Base-by-base conservation (phyloP, 2,797 vertebrate species). In the Linurgus olivaceus region DNA sequence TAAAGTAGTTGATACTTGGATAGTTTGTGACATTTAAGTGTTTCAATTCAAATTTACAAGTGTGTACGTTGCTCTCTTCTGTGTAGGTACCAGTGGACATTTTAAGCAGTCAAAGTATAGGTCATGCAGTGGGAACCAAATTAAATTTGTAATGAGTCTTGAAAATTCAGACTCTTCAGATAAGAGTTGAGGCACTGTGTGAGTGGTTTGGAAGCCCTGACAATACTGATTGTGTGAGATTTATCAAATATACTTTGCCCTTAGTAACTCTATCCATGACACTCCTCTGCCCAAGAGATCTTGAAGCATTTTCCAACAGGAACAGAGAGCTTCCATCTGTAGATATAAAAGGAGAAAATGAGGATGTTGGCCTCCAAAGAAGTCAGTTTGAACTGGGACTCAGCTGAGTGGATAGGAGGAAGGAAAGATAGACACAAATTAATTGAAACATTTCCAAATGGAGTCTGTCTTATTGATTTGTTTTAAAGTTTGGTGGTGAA, bases 401-500 rank as follows among this genome's bases (percentile, higher is more conserved):
- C 33, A 52, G 16, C 44, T 86, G 59, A 58, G 33, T 77, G 72
- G 75, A 54, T 20, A 71, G 26, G 63, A 52, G 16, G 35, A 65
- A 15, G n/a, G 37, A 38, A 84, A 19, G 14, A 48, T 5, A 65
- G 62, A 61, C 14, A 21, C 26, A 90, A 83, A 84, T 76, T 78
- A 88, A 50, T 85, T 74, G 63, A 48, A 87, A 74, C 51, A 18
- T 33, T 96, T 70, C 89, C 55, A 87, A 92, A 59, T 19, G 3
- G 29, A 85, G 5, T 48, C 19, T 89, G 29, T 95, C 88, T 93
- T 96, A 40, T 33, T 47, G 57, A 90, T 92, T 91, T 93, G 90
- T 77, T 77, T 95, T 96, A 71, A 96, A 99, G 99, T 96, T 98
- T 99, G 98, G 99, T 99, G 97, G 99, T 99, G 90, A 99, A 99